These are phyloP conservation scores for Ormyrus labotus DNA, from an alignment of 2,888 invertebrate genomes.

Conservation along the genomic window DNA sequence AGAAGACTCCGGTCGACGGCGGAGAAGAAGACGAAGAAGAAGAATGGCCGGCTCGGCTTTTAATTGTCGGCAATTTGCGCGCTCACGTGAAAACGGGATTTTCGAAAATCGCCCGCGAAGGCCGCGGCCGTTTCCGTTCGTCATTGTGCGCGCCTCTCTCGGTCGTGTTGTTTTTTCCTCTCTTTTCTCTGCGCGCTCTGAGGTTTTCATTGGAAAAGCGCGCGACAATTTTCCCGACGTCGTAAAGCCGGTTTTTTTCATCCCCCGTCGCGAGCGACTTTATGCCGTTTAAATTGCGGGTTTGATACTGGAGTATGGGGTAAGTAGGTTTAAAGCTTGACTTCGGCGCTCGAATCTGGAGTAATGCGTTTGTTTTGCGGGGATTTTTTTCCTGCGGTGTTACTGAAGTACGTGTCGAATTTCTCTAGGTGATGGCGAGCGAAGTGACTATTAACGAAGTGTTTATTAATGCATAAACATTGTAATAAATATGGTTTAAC, in stretches of 20 bases:
- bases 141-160: not conserved
- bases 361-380: too few species aligned
- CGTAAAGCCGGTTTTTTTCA: not conserved
- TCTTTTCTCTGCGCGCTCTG: not conserved
- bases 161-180: too few species aligned
- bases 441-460: too few species aligned
- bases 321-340: slow-evolving; percentile 27
- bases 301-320: not conserved
- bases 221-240: not conserved
- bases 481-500: too few species aligned
- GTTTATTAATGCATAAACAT: too few species aligned
- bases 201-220: not conserved
- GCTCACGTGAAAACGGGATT: slow-evolving; percentile 36
- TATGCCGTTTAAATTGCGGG: slow-evolving; percentile 4
- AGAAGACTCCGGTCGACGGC: too few species aligned
- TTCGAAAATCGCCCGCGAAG: slow-evolving; percentile 36
- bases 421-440: too few species aligned
- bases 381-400: too few species aligned
- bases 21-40: not conserved
- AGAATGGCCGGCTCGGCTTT: slow-evolving; percentile 42
- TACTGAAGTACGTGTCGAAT: too few species aligned
- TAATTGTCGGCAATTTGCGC: slow-evolving; percentile 51
- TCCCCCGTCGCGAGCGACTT: too few species aligned
- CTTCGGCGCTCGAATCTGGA: too few species aligned
- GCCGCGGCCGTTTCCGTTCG: slow-evolving; percentile 42